Evolutionary conservation across 2,113 vertebrate genomes (phyloP).

Genomic region (Romanogobio albipinnatus): DNA sequence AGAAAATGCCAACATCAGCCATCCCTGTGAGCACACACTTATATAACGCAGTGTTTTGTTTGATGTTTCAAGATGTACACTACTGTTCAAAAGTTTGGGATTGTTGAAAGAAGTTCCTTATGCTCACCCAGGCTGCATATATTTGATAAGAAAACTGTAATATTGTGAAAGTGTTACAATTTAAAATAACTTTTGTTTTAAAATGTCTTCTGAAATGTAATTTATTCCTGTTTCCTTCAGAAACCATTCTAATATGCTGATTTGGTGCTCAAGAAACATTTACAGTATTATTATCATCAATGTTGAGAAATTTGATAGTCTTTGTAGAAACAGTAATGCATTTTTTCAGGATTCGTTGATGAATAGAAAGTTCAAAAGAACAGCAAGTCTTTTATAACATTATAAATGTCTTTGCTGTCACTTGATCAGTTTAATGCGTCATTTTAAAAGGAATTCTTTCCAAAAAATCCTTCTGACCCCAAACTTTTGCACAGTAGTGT

Average conservation of each 20-base stretch:
- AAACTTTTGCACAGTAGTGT: background rate
- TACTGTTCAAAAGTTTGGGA: background rate
- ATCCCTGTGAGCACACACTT: conserved; percentile 87
- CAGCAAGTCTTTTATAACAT: background rate
- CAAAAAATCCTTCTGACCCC: too few species aligned
- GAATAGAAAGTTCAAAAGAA: background rate
- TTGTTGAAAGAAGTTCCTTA: background rate
- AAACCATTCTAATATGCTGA: background rate
- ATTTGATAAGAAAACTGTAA: background rate
- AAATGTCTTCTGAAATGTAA: too few species aligned
- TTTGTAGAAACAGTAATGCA: background rate
- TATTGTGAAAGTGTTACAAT: background rate
- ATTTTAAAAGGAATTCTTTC: background rate
- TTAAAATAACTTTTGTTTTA: too few species aligned
- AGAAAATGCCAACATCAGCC: conserved; percentile 95
- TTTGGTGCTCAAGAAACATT: background rate
- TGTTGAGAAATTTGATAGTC: too few species aligned
- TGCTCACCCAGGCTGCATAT: background rate
- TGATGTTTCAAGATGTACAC: background rate
- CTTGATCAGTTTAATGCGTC: background rate
- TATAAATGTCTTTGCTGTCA: background rate
- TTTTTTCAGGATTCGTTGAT: background rate
- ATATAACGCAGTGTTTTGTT: background rate
- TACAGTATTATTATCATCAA: background rate
- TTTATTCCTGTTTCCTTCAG: too few species aligned